Evolutionary conservation across 2,113 vertebrate genomes (phyloP).

Genomic region (Gymnogyps californianus): DNA sequence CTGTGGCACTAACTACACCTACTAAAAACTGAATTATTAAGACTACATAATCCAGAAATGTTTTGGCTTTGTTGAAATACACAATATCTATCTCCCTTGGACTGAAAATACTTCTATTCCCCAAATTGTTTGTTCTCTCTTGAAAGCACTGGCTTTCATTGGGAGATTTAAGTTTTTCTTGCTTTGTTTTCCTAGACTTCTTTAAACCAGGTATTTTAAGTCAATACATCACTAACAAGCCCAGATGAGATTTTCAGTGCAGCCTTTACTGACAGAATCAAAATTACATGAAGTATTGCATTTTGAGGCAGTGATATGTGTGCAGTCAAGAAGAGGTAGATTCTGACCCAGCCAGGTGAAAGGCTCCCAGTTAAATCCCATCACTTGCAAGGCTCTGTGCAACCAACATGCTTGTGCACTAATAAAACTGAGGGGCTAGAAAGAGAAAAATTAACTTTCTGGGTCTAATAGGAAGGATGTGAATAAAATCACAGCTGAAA

Average conservation of each 20-base stretch:
- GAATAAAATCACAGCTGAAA: background rate
- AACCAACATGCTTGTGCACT: background rate
- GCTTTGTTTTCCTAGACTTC: background rate
- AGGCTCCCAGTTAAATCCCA: background rate
- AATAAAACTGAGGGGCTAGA: background rate
- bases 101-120: background rate
- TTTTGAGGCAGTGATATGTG: background rate
- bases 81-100: background rate
- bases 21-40: background rate
- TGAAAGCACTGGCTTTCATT: background rate
- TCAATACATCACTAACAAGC: background rate
- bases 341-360: background rate
- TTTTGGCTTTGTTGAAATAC: background rate
- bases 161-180: background rate
- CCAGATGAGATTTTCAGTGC: conserved; percentile 25
- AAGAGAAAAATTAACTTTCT: background rate
- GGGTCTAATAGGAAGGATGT: background rate
- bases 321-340: background rate
- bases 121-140: background rate
- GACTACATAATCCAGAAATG: background rate
- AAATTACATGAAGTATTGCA: background rate
- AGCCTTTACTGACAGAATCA: conserved; percentile 17
- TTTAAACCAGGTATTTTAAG: background rate
- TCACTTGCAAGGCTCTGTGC: background rate
- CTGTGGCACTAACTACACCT: background rate